Evolutionary conservation across 2,797 vertebrate species (phyloP).

Genomic region (Lateolabrax maculatus): DNA sequence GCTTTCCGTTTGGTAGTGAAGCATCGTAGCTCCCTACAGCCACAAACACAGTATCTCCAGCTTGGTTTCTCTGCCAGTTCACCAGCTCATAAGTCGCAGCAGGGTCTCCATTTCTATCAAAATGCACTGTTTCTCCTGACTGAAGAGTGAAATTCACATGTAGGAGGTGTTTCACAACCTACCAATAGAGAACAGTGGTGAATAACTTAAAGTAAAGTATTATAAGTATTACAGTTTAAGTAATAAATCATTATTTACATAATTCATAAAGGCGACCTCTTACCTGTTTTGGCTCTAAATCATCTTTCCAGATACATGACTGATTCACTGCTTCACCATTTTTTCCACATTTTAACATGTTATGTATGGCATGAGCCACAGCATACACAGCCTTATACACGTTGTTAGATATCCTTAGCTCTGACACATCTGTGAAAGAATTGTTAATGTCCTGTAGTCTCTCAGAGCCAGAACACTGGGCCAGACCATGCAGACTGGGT

Average conservation of each 20-base stretch:
- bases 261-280: neutral
- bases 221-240: too few relatives aligned
- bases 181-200: neutral
- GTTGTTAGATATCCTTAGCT: conserved; percentile 84
- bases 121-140: conserved; percentile 80
- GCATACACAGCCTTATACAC: conserved; percentile 86
- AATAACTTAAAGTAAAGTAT: neutral
- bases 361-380: conserved; percentile 79
- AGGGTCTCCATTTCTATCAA: conserved; percentile 84
- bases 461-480: conserved; percentile 81
- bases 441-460: conserved; percentile 73
- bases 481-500: conserved; percentile 10
- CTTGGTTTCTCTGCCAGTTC: conserved; percentile 83
- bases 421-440: conserved; percentile 83
- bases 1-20: conserved; percentile 73
- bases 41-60: conserved; percentile 74
- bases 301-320: conserved; percentile 57
- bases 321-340: conserved; percentile 33
- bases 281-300: conserved; percentile 73
- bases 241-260: neutral
- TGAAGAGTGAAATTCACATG: conserved; percentile 78
- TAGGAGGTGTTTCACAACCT: conserved; percentile 78
- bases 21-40: conserved; percentile 82
- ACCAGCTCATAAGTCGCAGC: conserved; percentile 83
- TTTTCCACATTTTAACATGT: conserved; percentile 70